Base-by-base conservation (phyloP, 2,797 vertebrate genomes). In the Eulemur albifrons region DNA sequence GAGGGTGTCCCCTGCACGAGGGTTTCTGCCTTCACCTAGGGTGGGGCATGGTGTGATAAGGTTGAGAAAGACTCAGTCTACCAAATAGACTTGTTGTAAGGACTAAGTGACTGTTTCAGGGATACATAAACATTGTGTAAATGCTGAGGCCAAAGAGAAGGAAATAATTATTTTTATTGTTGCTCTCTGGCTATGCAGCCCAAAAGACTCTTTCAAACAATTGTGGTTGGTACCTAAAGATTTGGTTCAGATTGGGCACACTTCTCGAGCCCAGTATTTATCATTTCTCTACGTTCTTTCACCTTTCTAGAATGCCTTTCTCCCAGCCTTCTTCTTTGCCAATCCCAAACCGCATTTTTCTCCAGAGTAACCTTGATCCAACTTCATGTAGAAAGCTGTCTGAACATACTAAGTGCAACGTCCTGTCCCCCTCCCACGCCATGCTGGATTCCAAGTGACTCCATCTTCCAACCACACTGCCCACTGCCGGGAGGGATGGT, bases 401-500 rank as follows among this genome's bases (percentile, higher is more conserved):
- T 52, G 69, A 88, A 25, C 0, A 1, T 2, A 7, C 12, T 27
- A 11, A 61, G n/a, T 27, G 3, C 8, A 77, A 15, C 8, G 4
- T 2, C 4, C 11, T 8, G 4, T 2, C 4, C 13, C 17, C n/a
- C 13, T 30, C 7, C n/a, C 23, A 0, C 15, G n/a, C 8, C 40
- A 72, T 23, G 72, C 1, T 77, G 59, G 59, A 83, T 35, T 89
- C 27, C 30, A 88, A 54, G 50, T 11, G 30, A 65, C 4, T 61
- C 14, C 4, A 73, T 9, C 57, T 85, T 72, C 27, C 15, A 59
- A n/a, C 11, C 11, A 1, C 2, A 2, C 38, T 32, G 7, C 40
- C 27, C 0, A 40, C 40, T 40, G 40, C 40, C 6, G 40, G 7
- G 59, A 57, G 10, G 8, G 3, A 12, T 11, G 12, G 38, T 1